Conservation (phyloP, 2,113 vertebrate genomes). For the Mustela nigripes region DNA sequence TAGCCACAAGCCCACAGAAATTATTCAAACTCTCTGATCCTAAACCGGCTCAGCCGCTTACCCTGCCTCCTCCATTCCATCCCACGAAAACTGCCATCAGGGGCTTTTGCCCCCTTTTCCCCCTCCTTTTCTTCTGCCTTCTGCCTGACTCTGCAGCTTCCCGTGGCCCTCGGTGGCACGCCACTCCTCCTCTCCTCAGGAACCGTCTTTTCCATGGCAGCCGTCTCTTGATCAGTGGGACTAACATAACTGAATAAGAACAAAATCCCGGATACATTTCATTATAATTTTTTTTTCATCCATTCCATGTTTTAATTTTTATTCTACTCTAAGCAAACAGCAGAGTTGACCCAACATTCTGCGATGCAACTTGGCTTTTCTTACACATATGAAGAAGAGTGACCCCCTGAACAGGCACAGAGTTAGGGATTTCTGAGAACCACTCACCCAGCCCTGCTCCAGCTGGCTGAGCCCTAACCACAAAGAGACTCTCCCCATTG, state of each 20-base stretch:
- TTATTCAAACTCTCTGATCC: not conserved
- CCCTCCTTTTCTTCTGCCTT: not conserved
- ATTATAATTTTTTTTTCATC: not conserved
- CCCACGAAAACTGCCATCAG: not conserved
- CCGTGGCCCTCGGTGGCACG: not conserved
- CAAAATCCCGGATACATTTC: not conserved
- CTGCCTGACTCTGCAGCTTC: not conserved
- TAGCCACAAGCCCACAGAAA: not conserved
- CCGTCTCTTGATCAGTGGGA: not conserved
- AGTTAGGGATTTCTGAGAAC: not conserved
- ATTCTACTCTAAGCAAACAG: conserved; percentile 76
- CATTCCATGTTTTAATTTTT: conserved; percentile 75
- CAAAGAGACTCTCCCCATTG: not conserved
- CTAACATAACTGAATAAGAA: not conserved
- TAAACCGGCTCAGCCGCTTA: not conserved
- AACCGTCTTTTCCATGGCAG: not conserved
- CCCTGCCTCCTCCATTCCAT: not conserved
- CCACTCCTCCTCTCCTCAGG: not conserved
- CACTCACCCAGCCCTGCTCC: no score
- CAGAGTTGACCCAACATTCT: conserved; percentile 11
- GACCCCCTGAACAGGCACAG: not conserved
- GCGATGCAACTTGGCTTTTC: not conserved
- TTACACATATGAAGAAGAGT: not conserved
- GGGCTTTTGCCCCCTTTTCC: not conserved
- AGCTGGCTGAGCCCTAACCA: not conserved